Evolutionary conservation across 35 echinoderm and acorn worm species (phyloP), one percentile per base, ranked within the genome.

Genomic region (Strongylocentrotus purpuratus): DNA sequence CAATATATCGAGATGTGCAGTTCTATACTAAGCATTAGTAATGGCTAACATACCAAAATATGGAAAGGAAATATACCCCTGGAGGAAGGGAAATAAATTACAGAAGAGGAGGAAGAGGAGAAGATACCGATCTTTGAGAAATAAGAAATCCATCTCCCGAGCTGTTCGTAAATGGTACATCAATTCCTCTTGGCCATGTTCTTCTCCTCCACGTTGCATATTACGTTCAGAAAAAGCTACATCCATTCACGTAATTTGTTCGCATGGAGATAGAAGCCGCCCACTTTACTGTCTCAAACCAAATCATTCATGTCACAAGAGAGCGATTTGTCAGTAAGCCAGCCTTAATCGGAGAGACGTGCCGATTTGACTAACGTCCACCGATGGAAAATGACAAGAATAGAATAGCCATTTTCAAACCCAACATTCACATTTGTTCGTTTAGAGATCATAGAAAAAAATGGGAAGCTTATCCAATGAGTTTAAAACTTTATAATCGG

Each of bases 331-430:
- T 89, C 33, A 33, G 87, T 89, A 89, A 89, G 45, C 45, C 87
- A 31, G 33, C 87, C 87, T 78, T 89, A 89, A 89, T 89, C 87
- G 87, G 87, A 17, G 87, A 18, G 87, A 89, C 87, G 87, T 89
- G 87, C 87, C 33, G 87, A 89, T 46, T 89, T 78, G 65, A 1
- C 65, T 22, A 78, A 5, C 65, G 65, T 78, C 28, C 65, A 78
- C 25, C 65, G 65, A 78, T 18, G 20, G 65, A 28, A 78, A 78
- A 78, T n/a, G 20, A n/a, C 65, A 22, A 78, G 17, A 28, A 78
- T 2, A 78, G 65, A 78, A 28, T 78, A 3, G 65, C 20, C 65
- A 78, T 78, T 18, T 78, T n/a, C 20, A 78, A 78, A 22, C 6
- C 28, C 65, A 5, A 7, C 65, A 78, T 78, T 78, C 65, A 28